Base-by-base conservation (phyloP, 1,140 invertebrate genomes). In the Zophobas atratus region DNA sequence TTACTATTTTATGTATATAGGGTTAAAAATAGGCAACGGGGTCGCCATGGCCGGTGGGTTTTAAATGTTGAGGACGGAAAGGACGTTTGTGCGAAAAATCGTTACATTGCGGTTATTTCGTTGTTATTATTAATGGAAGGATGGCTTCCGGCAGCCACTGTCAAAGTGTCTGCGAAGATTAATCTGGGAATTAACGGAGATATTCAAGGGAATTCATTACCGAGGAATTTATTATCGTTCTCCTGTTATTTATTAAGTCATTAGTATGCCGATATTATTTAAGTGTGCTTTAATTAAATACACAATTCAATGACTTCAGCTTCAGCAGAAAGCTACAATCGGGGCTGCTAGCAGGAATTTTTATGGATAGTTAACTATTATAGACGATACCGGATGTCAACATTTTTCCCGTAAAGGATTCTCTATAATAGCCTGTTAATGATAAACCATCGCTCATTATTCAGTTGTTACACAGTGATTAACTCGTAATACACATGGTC, bases 61-160 rank as follows among this genome's bases (percentile, higher is more conserved):
- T 67, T 43, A 60, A 60, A 60, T 60, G 36, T 36, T 60, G 56
- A 60, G 56, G 56, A 36, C 36, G 2, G 5, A 63, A 6, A 63
- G 38, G 3, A 51, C n/a, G 2, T 4, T 6, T 51, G 3, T 46
- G 43, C 8, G 43, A 3, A 4, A 8, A 46, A 46, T 46, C 8
- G 43, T n/a, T 5, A 51, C 20, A 20, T 20, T 20, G 20, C 20
- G 20, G 20, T 20, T 20, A 20, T 20, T 20, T 20, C 20, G 49
- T 20, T 51, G 49, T 51, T 4, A 51, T 51, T 51, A 51, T 51
- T 20, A 20, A 20, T 46, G 43, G 6, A 46, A 8, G 2, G n/a
- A 51, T 51, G n/a, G 49, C 49, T 51, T 2, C 2, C 6, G 49
- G 49, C 49, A 51, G 3, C 4, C 2, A 20, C 49, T 51, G 49